These are phyloP conservation scores for Cephalopholis sonnerati DNA, from an alignment of 2,113 vertebrate species.

Conservation along the genomic window DNA sequence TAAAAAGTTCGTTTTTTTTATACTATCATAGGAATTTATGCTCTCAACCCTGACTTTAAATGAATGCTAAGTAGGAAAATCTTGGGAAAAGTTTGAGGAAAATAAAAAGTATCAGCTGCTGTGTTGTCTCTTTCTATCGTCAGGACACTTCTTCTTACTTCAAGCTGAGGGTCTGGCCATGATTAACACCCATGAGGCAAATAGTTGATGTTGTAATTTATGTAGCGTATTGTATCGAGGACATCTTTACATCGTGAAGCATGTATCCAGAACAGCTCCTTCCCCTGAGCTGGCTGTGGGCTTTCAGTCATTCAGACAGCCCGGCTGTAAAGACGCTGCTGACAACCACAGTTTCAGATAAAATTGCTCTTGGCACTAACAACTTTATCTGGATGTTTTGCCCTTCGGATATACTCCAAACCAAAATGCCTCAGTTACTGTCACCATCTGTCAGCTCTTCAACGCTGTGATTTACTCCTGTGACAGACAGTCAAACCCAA, in stretches of 20 bases:
- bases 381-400: slow-evolving; percentile 75
- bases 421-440: slow-evolving; percentile 63
- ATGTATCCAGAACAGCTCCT: slow-evolving; percentile 39
- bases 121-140: slow-evolving; percentile 16
- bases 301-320: slow-evolving; percentile 67
- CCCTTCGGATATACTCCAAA: slow-evolving; percentile 70
- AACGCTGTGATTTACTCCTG: slow-evolving; percentile 53
- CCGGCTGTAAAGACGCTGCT: slow-evolving; percentile 62
- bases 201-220: slow-evolving; percentile 48
- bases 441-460: slow-evolving; percentile 68
- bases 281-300: slow-evolving; percentile 50
- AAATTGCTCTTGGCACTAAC: slow-evolving; percentile 68
- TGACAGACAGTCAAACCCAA: slow-evolving; percentile 59
- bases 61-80: not conserved
- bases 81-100: not conserved
- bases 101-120: slow-evolving; percentile 10
- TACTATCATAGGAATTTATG: not conserved
- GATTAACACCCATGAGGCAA: slow-evolving; percentile 42
- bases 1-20: slow-evolving; percentile 3
- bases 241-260: slow-evolving; percentile 55
- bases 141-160: not conserved
- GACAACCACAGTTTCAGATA: slow-evolving; percentile 69
- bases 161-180: slow-evolving; percentile 7
- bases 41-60: not conserved
- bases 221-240: slow-evolving; percentile 29